Evolutionary conservation across 2,888 invertebrate species (phyloP).

Genomic region (Mayetiola destructor): DNA sequence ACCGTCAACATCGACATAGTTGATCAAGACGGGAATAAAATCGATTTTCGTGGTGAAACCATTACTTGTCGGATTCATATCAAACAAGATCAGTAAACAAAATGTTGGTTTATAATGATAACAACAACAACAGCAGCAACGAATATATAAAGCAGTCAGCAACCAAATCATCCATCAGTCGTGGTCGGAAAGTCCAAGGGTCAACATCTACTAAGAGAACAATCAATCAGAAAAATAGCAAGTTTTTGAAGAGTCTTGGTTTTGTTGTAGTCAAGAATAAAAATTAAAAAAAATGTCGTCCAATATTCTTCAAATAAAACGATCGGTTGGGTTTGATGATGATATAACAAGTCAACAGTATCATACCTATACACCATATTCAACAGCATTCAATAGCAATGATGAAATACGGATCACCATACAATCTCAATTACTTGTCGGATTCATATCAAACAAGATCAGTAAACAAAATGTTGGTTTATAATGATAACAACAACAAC

Average conservation of each 20-base stretch:
- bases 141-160: neutral
- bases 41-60: slow-evolving; percentile 27
- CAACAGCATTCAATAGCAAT: slow-evolving; percentile 22
- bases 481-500: neutral
- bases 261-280: neutral
- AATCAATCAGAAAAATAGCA: neutral
- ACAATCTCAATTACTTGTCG: slow-evolving; percentile 23
- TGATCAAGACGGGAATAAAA: slow-evolving; percentile 24
- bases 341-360: slow-evolving; percentile 21
- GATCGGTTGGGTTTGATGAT: slow-evolving; percentile 20
- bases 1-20: slow-evolving; percentile 24
- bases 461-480: neutral
- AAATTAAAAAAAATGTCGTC: slow-evolving; percentile 12
- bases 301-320: slow-evolving; percentile 20
- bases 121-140: too few relatives aligned
- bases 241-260: neutral
- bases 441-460: too few relatives aligned
- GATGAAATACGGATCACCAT: slow-evolving; percentile 27
- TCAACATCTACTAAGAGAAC: neutral
- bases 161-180: neutral
- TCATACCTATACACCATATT: slow-evolving; percentile 24
- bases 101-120: too few relatives aligned
- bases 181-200: neutral
- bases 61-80: slow-evolving; percentile 24
- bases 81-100: neutral